Evolutionary conservation across 1,140 invertebrate genomes (phyloP).

Genomic region (Drosophila lini): DNA sequence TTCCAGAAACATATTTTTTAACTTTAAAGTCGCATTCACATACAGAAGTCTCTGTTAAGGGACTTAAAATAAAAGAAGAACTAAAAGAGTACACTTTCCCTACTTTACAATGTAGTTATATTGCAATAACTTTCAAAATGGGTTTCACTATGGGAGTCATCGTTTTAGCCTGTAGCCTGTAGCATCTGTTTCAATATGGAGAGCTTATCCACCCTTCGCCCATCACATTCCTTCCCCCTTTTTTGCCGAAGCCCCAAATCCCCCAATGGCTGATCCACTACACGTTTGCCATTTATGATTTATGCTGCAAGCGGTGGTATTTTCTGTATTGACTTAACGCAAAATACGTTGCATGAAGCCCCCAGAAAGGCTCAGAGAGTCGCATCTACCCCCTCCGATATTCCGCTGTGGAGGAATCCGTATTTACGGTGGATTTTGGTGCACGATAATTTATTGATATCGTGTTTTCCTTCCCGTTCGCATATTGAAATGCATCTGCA

Average conservation of each 20-base stretch:
- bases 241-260: constrained; percentile 1
- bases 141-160: constrained; percentile 4
- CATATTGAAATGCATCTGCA: constrained; percentile 39
- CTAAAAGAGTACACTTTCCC: not conserved
- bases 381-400: not conserved
- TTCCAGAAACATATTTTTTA: not conserved
- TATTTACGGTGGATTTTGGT: constrained; percentile 41
- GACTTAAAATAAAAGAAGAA: not conserved
- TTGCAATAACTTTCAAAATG: not conserved
- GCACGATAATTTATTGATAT: constrained; percentile 46
- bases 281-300: constrained; percentile 52
- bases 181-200: constrained; percentile 56
- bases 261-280: constrained; percentile 5
- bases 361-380: not conserved
- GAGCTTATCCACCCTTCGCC: constrained; percentile 24
- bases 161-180: constrained; percentile 16
- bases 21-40: not conserved
- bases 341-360: constrained; percentile 27
- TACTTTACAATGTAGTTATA: not conserved
- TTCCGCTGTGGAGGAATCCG: constrained; percentile 1
- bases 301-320: constrained; percentile 41
- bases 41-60: not conserved
- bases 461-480: constrained; percentile 12
- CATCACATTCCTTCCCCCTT: not conserved
- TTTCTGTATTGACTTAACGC: constrained; percentile 58